phyloP scores from a whole-genome alignment of 2,888 invertebrate genomes.

The Yponomeuta sedellus region DNA sequence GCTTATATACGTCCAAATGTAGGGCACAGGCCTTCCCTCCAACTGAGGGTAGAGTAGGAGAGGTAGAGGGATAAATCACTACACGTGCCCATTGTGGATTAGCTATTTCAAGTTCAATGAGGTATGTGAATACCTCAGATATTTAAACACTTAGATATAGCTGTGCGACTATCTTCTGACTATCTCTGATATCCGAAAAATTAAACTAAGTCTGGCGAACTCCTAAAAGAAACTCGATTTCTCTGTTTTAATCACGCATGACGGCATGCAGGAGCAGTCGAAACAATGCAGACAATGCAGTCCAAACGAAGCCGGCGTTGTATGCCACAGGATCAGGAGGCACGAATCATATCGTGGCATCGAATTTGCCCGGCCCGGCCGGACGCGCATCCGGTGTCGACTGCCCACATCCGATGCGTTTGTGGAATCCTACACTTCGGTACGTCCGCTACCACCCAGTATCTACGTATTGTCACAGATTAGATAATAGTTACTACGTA shows the following conservation, averaged over 20 bases:
- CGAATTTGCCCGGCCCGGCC: slow-evolving; percentile 12
- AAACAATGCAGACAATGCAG: not conserved
- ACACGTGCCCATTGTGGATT: no score
- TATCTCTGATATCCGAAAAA: not conserved
- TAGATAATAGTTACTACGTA: no score
- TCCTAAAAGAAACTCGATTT: not conserved
- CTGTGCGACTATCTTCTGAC: no score
- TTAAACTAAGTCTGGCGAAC: not conserved
- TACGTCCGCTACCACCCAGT: not conserved
- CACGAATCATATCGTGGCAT: slow-evolving; percentile 31
- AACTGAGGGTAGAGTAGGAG: no score
- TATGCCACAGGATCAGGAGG: slow-evolving; percentile 33
- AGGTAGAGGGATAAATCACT: no score
- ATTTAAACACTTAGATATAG: no score
- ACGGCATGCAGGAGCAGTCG: not conserved
- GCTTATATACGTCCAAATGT: no score
- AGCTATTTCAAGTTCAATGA: no score
- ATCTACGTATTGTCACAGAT: slow-evolving; percentile 5
- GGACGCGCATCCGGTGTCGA: slow-evolving; percentile 20
- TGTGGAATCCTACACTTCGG: slow-evolving; percentile 24
- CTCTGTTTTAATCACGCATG: slow-evolving; percentile 8
- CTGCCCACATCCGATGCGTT: slow-evolving; percentile 47
- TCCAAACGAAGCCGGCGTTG: slow-evolving; percentile 22
- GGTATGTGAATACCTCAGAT: no score
- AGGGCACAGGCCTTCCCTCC: no score